Conservation (phyloP, 2,113 vertebrate species). For the Centropristis striata region DNA sequence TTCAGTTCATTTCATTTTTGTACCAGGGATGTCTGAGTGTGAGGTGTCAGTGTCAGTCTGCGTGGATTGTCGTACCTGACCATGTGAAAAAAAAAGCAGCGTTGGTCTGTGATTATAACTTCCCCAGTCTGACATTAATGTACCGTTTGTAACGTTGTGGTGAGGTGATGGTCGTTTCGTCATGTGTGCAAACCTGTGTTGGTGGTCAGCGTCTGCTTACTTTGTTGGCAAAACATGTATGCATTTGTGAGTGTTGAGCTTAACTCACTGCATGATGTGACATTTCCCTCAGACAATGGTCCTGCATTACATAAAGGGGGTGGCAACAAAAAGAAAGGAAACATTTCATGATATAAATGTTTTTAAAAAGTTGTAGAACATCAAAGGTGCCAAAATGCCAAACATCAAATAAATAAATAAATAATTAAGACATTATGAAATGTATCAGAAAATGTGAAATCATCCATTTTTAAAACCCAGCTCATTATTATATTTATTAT, state of each 20-base stretch:
- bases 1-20: slow-evolving; percentile 34
- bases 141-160: neutral
- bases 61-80: neutral
- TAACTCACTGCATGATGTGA: slow-evolving; percentile 71
- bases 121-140: neutral
- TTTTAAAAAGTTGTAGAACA: too few species aligned
- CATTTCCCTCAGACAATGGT: slow-evolving; percentile 43
- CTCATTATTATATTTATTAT: neutral
- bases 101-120: slow-evolving; percentile 14
- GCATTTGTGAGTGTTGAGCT: slow-evolving; percentile 41
- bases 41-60: slow-evolving; percentile 31
- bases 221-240: slow-evolving; percentile 30
- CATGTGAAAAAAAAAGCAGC: slow-evolving; percentile 18
- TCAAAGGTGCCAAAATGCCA: too few species aligned
- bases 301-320: slow-evolving; percentile 48
- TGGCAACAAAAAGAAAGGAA: slow-evolving; percentile 25
- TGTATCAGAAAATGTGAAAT: neutral
- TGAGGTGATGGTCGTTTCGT: slow-evolving; percentile 9
- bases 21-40: slow-evolving; percentile 26
- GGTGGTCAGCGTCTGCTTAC: slow-evolving; percentile 31
- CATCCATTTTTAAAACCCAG: neutral
- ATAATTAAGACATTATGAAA: neutral
- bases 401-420: neutral
- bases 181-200: slow-evolving; percentile 29
- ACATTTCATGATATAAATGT: neutral